Evolutionary conservation across 2,888 invertebrate species (phyloP).

Genomic region (Poecilobothrus nobilitatus): DNA sequence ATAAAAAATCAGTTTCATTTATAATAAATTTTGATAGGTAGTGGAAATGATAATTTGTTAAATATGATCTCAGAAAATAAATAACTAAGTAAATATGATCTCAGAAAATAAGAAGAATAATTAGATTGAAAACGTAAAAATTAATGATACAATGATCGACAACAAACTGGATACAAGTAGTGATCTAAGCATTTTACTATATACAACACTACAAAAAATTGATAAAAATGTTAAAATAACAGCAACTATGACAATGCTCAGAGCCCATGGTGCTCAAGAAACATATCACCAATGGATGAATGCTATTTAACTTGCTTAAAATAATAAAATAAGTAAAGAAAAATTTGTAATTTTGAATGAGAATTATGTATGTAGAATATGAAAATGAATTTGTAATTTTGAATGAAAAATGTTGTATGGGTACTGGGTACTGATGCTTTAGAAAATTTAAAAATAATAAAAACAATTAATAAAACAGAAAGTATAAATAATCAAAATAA

Average conservation of each 20-base stretch:
- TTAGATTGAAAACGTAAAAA: conserved; percentile 8
- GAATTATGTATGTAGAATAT: too few relatives aligned
- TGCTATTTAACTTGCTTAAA: neutral
- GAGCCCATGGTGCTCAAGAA: conserved; percentile 12
- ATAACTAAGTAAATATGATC: conserved; percentile 9
- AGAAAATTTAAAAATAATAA: conserved; percentile 7
- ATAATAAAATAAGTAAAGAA: conserved; percentile 4
- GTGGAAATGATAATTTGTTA: conserved; percentile 10
- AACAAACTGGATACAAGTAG: conserved; percentile 9
- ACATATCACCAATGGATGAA: neutral
- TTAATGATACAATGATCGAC: neutral
- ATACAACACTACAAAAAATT: neutral
- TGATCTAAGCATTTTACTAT: conserved; percentile 7
- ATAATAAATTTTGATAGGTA: conserved; percentile 5
- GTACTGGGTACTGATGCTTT: conserved; percentile 10
- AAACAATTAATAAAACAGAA: neutral
- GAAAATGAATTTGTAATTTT: conserved; percentile 7
- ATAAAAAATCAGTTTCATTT: neutral
- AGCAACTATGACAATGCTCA: conserved; percentile 9
- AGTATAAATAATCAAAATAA: too few relatives aligned
- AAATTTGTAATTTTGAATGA: too few relatives aligned
- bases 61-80: too few relatives aligned
- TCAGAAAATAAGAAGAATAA: conserved; percentile 2
- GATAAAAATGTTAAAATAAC: conserved; percentile 9
- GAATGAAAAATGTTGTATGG: too few relatives aligned